Evolutionary conservation across 2,797 vertebrate species (phyloP), one percentile per base, ranked within the genome.

Genomic region (Naso thynnoides): DNA sequence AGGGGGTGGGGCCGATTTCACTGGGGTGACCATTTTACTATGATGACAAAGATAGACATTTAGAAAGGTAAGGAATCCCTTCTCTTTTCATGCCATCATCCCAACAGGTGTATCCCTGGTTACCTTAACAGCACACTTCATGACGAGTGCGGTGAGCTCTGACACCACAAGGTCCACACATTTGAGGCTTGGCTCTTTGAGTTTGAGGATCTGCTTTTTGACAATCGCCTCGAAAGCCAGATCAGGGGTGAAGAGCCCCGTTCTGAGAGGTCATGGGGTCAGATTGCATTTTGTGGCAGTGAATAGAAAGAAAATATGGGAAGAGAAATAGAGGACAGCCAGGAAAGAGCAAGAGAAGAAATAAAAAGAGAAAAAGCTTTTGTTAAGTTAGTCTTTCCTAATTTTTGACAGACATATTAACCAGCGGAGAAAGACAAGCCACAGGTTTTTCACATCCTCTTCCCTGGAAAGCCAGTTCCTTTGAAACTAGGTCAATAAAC

Each of bases 181-280:
- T 94, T 96, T 96, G 95, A 97, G 92, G 93, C 96, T 96, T 47
- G 97, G 96, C 82, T 95, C 96, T 95, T 95, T 97, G 83, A 98
- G 96, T 93, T 97, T 97, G 93, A 95, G 94, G 92, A 97, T 95
- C 95, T 96, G 97, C 91, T 96, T 97, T 97, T 96, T 97, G 94
- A 96, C 96, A 90, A 97, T 96, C 88, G 96, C 95, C 93, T 96
- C 96, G 88, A 97, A 97, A 77, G 96, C 97, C 95, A 97, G 91
- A 95, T 96, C 96, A 39, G 96, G 96, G 87, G 96, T 96, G 95
- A 97, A 97, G 90, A 97, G 95, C 92, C 97, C 96, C 85, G 95
- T 97, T 95, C 96, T 97, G 94, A 85, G 70, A 78, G 76, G 78
- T 79, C 64, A 49, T 41, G 65, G 62, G 78, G 76, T 77, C 47